Evolutionary conservation across 2,888 invertebrate genomes (phyloP), one percentile per base, ranked within the genome.

Genomic region (Meghimatium bilineatum): DNA sequence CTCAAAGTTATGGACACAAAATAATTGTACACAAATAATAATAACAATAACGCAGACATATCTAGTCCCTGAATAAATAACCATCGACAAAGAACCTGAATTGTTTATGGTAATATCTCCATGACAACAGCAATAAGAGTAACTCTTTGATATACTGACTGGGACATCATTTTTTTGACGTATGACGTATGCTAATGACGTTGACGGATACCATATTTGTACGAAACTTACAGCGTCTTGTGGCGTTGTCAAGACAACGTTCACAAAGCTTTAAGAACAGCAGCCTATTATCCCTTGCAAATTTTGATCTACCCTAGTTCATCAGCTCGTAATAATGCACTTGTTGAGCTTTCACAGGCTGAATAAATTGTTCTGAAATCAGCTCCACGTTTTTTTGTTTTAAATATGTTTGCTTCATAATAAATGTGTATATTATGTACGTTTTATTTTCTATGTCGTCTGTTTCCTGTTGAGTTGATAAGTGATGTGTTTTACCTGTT

Each of bases 301-400:
- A 56, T 56, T 6, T 56, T 56, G 10, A 17, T 56, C 56, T 56
- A 6, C 23, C 56, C 56, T 56, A 20, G 44, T 56, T 3, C 2
- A 23, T 56, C 2, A 23, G 17, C 56, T 56, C 23, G 20, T 3
- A 56, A 17, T 44, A 29, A 29, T 29, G 49, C 72, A 44, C 17
- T 6, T 72, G 44, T 72, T 44, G 72, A 72, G 36, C 72, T 72
- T 72, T 34, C 26, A 72, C 38, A 38, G 72, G 72, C 72, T 72
- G 38, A 72, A 71, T 56, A 44, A 72, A 72, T n/a, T 14, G 38
- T 72, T 36, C n/a, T 44, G 26, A 49, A 72, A 10, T 26, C 20
- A 44, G 12, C 20, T 14, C 5, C 6, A 44, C 1, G 6, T 17
- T 56, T 6, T 17, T 56, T 56, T 17, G 20, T n/a, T n/a, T n/a